Conservation (phyloP, 2,888 invertebrate genomes). For the Ormyrus thymus region DNA sequence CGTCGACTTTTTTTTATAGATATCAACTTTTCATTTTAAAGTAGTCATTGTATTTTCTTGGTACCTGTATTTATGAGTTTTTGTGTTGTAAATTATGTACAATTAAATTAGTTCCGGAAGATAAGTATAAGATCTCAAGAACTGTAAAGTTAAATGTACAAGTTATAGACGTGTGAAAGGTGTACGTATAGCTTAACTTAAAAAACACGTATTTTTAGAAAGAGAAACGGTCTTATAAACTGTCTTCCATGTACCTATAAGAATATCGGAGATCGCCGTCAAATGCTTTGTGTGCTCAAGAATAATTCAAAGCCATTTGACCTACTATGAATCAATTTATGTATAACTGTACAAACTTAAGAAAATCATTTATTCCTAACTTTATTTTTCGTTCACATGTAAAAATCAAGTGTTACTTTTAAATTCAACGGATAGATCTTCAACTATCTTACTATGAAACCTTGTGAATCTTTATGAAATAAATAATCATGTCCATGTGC, state of each 20-base stretch:
- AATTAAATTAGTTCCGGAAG: constrained; percentile 40
- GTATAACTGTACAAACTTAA: constrained; percentile 15
- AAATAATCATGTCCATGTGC: constrained; percentile 33
- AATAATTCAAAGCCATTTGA: constrained; percentile 41
- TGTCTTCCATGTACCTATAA: constrained; percentile 37
- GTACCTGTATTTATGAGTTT: constrained; percentile 54
- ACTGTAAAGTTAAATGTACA: constrained; percentile 3
- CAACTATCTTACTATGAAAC: constrained; percentile 12
- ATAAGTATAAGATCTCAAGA: constrained; percentile 35
- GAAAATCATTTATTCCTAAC: constrained; percentile 24
- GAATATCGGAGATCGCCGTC: constrained; percentile 7
- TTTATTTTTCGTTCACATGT: constrained; percentile 23
- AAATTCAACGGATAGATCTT: constrained; percentile 19
- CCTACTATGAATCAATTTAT: constrained; percentile 44
- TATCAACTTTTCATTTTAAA: constrained; percentile 37
- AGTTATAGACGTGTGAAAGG: not conserved
- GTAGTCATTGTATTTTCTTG: constrained; percentile 49
- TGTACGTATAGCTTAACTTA: constrained; percentile 31
- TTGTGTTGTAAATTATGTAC: constrained; percentile 42
- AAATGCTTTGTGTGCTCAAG: constrained; percentile 30
- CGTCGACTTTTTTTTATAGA: constrained; percentile 47
- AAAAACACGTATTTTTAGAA: constrained; percentile 30
- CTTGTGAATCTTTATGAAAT: constrained; percentile 29
- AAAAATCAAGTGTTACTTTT: constrained; percentile 23
- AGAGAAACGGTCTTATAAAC: constrained; percentile 21